phyloP scores from a whole-genome alignment of 2,888 invertebrate species.

The Dromius quadrimaculatus region DNA sequence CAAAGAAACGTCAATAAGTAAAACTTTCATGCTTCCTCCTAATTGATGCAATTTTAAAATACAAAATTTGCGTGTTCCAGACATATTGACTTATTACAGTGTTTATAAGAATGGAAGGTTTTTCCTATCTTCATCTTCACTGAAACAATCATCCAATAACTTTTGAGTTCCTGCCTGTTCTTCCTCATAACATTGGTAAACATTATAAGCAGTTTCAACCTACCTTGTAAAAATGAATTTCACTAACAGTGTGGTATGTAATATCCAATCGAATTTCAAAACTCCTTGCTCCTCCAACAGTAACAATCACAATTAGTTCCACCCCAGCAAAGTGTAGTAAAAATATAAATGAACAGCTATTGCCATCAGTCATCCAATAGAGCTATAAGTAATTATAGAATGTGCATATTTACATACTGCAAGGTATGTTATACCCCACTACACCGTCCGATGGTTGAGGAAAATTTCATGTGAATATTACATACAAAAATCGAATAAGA shows the following conservation, averaged over 20 bases:
- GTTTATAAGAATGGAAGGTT: too few species aligned
- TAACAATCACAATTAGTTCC: background rate
- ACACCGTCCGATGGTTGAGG: background rate
- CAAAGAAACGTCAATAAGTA: background rate
- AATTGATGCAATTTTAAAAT: too few species aligned
- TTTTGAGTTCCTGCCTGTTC: slow-evolving; percentile 1
- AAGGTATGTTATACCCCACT: slow-evolving; percentile 1
- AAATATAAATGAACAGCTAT: slow-evolving; percentile 2
- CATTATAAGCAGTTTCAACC: background rate
- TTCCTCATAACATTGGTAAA: slow-evolving; percentile 4
- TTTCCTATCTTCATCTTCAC: slow-evolving; percentile 2
- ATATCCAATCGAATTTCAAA: background rate
- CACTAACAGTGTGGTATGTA: background rate
- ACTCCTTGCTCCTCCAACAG: background rate
- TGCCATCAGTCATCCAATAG: background rate
- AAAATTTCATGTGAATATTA: too few species aligned
- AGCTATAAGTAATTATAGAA: background rate
- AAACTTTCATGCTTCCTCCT: slow-evolving; percentile 2
- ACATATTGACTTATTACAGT: too few species aligned
- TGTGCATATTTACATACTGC: background rate
- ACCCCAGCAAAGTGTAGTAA: background rate
- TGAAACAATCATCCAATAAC: background rate
- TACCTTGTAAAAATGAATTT: background rate
- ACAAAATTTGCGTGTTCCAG: too few species aligned
- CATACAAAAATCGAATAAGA: too few species aligned